These are phyloP conservation scores for Hydriomena furcata DNA, from an alignment of 2,888 invertebrate genomes.

Conservation along the genomic window DNA sequence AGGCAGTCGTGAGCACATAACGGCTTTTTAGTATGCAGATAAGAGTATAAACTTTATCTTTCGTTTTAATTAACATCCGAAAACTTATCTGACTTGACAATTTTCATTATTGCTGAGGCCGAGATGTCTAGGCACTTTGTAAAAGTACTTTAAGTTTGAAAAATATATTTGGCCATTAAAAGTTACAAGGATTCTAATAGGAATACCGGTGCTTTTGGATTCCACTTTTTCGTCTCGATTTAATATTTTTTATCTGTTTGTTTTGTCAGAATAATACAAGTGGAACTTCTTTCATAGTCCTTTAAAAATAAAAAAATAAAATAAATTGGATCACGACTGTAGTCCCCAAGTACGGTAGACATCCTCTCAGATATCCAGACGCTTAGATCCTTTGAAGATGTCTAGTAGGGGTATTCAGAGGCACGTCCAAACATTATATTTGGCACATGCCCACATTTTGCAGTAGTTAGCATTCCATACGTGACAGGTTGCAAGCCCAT, in stretches of 20 bases:
- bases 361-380: too few relatives aligned
- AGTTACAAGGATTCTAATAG: constrained; percentile 7
- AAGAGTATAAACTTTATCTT: constrained; percentile 41
- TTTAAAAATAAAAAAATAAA: too few relatives aligned
- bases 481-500: too few relatives aligned
- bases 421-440: too few relatives aligned
- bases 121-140: constrained; percentile 17
- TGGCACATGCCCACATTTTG: too few relatives aligned
- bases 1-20: constrained; percentile 4
- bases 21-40: constrained; percentile 39
- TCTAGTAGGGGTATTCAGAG: too few relatives aligned
- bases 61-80: constrained; percentile 44
- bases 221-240: neutral
- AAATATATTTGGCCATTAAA: constrained; percentile 24
- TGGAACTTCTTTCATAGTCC: too few relatives aligned
- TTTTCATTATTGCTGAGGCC: constrained; percentile 24
- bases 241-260: neutral
- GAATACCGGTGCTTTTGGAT: neutral
- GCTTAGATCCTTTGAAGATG: too few relatives aligned
- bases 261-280: too few relatives aligned
- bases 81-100: constrained; percentile 44
- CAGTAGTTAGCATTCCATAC: too few relatives aligned
- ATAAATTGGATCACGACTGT: too few relatives aligned
- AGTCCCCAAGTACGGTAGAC: too few relatives aligned
- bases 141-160: constrained; percentile 12